Evolutionary conservation across 2,888 invertebrate genomes (phyloP), one percentile per base, ranked within the genome.

Genomic region (Sthenelais limicola): DNA sequence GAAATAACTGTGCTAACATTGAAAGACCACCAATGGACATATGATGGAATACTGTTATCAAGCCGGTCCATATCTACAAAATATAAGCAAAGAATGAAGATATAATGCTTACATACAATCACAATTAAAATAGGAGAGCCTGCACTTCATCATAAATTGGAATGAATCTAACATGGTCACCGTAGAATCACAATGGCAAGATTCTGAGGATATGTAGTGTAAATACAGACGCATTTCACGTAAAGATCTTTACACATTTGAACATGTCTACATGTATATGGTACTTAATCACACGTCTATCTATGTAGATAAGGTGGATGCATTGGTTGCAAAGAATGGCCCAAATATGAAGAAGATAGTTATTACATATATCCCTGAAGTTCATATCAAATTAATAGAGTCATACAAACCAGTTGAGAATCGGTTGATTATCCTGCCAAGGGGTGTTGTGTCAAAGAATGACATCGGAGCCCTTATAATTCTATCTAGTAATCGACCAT

Each of bases 31-130:
- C 52, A 62, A 5, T 43, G 18, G 18, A 43, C 26, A 12, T 73
- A 54, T 33, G 35, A 51, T 0, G 78, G 77, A 4, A 78, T 74
- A 1, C 30, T 72, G 28, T 67, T 71, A 58, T 79, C 80, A 7
- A 80, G 33, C 24, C 56, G 75, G 48, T 75, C 77, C 32, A 79
- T 71, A 67, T 80, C 80, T 67, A 69, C 69, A 24, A 74, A 70
- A 48, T n/a, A n/a, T n/a, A n/a, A n/a, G n/a, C n/a, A n/a, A n/a
- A n/a, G n/a, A n/a, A n/a, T n/a, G n/a, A n/a, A n/a, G n/a, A n/a
- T n/a, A n/a, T n/a, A n/a, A n/a, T n/a, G n/a, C n/a, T n/a, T n/a
- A n/a, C n/a, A n/a, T n/a, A n/a, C n/a, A n/a, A n/a, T n/a, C n/a
- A n/a, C n/a, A n/a, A n/a, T n/a, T n/a, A n/a, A n/a, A n/a, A n/a